Base-by-base conservation (phyloP, 2,113 vertebrate species). In the Ptilonorhynchus violaceus region DNA sequence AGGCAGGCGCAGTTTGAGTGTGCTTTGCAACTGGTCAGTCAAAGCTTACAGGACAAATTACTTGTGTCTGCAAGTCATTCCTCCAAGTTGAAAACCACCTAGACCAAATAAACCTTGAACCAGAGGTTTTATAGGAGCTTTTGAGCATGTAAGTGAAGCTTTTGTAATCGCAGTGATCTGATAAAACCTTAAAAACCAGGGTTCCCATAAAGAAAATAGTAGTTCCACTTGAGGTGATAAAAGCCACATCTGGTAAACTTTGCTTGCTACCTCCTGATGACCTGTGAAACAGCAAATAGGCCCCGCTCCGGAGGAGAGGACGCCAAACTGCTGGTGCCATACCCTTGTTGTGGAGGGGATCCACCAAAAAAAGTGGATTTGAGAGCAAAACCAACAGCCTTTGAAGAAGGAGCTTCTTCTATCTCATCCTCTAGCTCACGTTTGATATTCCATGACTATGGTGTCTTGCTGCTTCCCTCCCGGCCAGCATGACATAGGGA, bases 31-130 rank as follows among this genome's bases (percentile, higher is more conserved):
- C 35, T 49, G 88, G 88, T 90, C 96, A 96, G 69, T 90, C 64
- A 88, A 22, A 96, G 88, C 95, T 94, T 89, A 24, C 15, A 68
- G 94, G 89, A 83, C 79, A 93, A 97, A 96, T 96, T 41, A 74
- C 86, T 95, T 60, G 42, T 85, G 93, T 94, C 93, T 95, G 79
- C 66, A 93, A 95, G 88, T 94, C 55, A 20, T 94, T 96, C 74
- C 67, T 92, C 47, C 86, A 93, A 66, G 85, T 63, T 95, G 78
- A 96, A 96, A 96, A 94, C 91, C 74, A 82, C 89, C 73, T 80
- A 93, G 92, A 88, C 52, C 66, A 92, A 96, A 95, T 91, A 94
- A 94, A 96, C 67, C 89, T 92, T 88, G 92, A 97, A 92, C 93
- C 75, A 69, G 69, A 56, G 74, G 50, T 91, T 96, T 96, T 95